Evolutionary conservation across 2,888 invertebrate genomes (phyloP).

Genomic region (Julus scandinavius): DNA sequence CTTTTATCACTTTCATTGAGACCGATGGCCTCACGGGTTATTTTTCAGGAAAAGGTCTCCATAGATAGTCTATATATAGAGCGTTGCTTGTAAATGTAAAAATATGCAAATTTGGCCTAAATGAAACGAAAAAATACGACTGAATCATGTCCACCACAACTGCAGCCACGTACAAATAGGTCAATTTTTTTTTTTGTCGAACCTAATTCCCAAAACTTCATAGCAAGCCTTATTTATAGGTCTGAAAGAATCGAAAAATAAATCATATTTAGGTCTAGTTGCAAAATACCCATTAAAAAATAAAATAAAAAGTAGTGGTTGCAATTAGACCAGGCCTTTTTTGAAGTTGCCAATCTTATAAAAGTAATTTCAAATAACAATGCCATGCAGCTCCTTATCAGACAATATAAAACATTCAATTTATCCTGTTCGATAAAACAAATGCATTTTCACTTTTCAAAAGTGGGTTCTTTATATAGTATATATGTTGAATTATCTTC

Average conservation of each 20-base stretch:
- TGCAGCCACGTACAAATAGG: neutral
- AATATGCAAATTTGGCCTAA: constrained; percentile 11
- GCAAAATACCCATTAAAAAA: neutral
- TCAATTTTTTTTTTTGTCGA: neutral
- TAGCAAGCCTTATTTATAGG: neutral
- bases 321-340: neutral
- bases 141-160: neutral
- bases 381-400: neutral
- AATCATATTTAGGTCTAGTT: neutral
- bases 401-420: neutral
- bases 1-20: neutral
- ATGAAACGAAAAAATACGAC: neutral
- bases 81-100: neutral
- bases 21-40: neutral
- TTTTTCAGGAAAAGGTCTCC: neutral
- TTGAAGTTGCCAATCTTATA: neutral
- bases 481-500: neutral
- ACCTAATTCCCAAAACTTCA: neutral
- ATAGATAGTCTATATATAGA: neutral
- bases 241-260: neutral
- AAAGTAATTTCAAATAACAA: neutral
- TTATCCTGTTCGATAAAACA: neutral
- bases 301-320: neutral
- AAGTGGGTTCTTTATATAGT: neutral
- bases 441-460: neutral